Conservation (phyloP, 2,797 vertebrate species). For the Bradypodion ventrale region DNA sequence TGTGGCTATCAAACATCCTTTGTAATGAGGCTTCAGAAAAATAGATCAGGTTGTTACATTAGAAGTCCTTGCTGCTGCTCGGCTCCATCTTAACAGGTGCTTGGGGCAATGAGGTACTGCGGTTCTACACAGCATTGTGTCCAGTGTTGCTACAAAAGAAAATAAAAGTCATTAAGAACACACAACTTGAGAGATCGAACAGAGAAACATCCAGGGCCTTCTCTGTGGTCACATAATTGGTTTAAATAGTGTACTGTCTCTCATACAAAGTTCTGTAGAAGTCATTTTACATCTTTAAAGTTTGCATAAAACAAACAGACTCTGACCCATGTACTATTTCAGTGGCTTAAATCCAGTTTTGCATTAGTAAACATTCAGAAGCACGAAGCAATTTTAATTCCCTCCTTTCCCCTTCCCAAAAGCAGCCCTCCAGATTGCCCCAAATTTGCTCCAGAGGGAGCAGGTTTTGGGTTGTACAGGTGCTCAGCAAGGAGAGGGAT, state of each 20-base stretch:
- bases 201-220: not conserved
- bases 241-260: not conserved
- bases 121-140: conserved; percentile 28
- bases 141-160: conserved; percentile 25
- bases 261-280: not conserved
- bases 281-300: not conserved
- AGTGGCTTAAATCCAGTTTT: not conserved
- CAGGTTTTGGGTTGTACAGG: not conserved
- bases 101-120: conserved; percentile 45
- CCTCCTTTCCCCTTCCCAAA: not conserved
- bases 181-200: conserved; percentile 1
- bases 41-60: not conserved
- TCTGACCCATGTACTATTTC: not conserved
- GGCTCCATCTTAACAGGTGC: conserved; percentile 16
- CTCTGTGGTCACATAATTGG: not conserved
- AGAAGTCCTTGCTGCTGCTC: conserved; percentile 22
- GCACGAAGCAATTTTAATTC: not conserved
- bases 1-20: conserved; percentile 1
- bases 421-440: not conserved
- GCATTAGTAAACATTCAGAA: not conserved
- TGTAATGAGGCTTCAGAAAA: conserved; percentile 10
- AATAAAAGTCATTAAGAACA: conserved; percentile 22
- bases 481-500: not conserved
- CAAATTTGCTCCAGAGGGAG: not conserved
- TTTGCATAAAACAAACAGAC: not conserved